These are phyloP conservation scores for Thunnus albacares DNA, from an alignment of 2,797 vertebrate genomes.

Conservation along the genomic window DNA sequence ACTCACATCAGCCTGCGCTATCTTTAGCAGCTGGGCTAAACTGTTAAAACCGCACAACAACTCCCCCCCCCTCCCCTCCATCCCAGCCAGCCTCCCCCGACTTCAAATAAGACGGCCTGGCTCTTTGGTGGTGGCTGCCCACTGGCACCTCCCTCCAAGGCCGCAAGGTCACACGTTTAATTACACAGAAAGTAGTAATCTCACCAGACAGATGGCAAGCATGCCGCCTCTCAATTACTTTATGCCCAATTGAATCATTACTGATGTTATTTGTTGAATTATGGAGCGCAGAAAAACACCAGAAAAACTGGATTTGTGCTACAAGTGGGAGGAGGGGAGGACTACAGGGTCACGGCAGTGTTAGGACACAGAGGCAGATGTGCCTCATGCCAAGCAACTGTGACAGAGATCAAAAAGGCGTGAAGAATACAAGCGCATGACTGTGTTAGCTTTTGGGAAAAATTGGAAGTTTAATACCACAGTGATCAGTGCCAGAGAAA, in stretches of 20 bases:
- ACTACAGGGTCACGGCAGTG: conserved; percentile 36
- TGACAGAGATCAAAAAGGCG: conserved; percentile 81
- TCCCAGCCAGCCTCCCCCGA: conserved; percentile 37
- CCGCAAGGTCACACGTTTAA: conserved; percentile 88
- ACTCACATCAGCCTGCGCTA: conserved; percentile 79
- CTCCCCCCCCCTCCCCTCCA: conserved; percentile 36
- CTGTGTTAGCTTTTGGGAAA: conserved; percentile 72
- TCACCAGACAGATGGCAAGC: conserved; percentile 86
- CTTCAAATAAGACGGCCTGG: conserved; percentile 73
- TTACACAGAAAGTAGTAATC: conserved; percentile 87
- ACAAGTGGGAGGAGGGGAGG: conserved; percentile 46
- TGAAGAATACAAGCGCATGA: conserved; percentile 75
- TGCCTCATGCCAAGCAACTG: conserved; percentile 76
- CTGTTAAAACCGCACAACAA: conserved; percentile 77
- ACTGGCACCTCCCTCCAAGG: conserved; percentile 72
- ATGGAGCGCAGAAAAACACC: conserved; percentile 64
- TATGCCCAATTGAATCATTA: conserved; percentile 87
- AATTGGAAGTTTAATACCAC: conserved; percentile 69
- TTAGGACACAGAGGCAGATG: conserved; percentile 73
- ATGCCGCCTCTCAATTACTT: conserved; percentile 81
- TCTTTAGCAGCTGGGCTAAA: conserved; percentile 83
- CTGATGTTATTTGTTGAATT: conserved; percentile 85
- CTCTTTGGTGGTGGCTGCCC: conserved; percentile 72
- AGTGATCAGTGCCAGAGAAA: conserved; percentile 77
- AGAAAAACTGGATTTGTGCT: conserved; percentile 67